Evolutionary conservation across 2,888 invertebrate species (phyloP).

Genomic region (Actias luna): DNA sequence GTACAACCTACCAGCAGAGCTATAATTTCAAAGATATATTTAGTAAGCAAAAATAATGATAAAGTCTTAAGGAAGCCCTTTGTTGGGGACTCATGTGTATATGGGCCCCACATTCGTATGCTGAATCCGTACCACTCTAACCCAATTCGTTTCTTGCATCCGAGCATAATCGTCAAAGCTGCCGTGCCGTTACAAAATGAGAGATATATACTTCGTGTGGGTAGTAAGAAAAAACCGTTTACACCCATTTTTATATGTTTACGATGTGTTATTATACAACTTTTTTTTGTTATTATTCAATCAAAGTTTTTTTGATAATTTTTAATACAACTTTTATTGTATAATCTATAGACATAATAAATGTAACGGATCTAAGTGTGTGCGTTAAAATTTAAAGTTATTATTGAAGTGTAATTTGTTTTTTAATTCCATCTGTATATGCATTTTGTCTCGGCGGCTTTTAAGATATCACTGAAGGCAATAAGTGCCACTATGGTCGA

Average conservation of each 20-base stretch:
- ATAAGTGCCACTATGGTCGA: no score
- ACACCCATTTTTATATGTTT: constrained; percentile 55
- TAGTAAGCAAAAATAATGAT: not conserved
- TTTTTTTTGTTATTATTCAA: constrained; percentile 20
- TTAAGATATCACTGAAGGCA: no score
- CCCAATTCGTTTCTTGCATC: constrained; percentile 69
- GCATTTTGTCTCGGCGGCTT: no score
- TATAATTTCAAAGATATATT: no score
- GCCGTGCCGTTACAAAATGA: constrained; percentile 58
- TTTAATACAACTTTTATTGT: not conserved
- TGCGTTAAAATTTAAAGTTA: no score
- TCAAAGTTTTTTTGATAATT: constrained; percentile 1
- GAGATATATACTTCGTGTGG: constrained; percentile 51
- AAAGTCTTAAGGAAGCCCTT: not conserved
- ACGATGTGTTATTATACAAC: constrained; percentile 40
- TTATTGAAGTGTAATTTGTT: no score
- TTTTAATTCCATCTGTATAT: no score
- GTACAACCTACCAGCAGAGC: no score
- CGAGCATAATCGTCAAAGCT: constrained; percentile 70
- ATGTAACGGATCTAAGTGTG: no score
- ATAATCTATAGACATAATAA: not conserved
- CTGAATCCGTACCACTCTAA: constrained; percentile 17
- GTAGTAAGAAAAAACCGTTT: constrained; percentile 41
- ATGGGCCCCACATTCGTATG: not conserved
- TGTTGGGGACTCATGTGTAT: not conserved